phyloP scores from a whole-genome alignment of 2,113 vertebrate species.

The Condylura cristata region DNA sequence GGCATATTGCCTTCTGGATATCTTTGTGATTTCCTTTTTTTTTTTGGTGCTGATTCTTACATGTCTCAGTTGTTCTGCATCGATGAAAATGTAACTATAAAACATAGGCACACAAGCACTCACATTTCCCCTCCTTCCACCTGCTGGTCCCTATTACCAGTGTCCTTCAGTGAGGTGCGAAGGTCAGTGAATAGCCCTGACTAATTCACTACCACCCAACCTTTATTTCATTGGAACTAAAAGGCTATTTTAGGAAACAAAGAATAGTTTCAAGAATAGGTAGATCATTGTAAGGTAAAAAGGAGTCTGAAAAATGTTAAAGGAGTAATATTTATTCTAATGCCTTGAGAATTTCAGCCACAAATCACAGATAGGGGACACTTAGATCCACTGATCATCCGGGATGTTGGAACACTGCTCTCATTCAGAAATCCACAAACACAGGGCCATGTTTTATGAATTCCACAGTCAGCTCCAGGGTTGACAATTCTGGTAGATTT shows the following conservation, averaged over 20 bases:
- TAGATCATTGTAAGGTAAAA: neutral
- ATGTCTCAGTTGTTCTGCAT: neutral
- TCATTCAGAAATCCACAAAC: neutral
- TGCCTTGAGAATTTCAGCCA: constrained; percentile 10
- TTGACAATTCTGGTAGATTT: neutral
- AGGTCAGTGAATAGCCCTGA: neutral
- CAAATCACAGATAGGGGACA: neutral
- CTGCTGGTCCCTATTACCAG: neutral
- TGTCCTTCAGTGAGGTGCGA: neutral
- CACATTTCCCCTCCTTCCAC: neutral
- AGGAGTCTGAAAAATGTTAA: neutral
- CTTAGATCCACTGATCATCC: neutral
- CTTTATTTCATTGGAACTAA: neutral
- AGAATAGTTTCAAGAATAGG: neutral
- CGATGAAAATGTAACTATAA: neutral
- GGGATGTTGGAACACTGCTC: neutral
- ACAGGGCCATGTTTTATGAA: neutral
- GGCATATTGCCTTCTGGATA: neutral
- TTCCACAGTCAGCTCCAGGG: neutral
- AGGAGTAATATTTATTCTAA: neutral
- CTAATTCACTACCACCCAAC: neutral
- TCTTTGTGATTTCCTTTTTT: neutral
- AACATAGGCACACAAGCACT: neutral
- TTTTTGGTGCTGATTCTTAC: neutral
- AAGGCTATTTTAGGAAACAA: neutral